Base-by-base conservation (phyloP, 2,113 vertebrate genomes). In the Syrrhaptes paradoxus region DNA sequence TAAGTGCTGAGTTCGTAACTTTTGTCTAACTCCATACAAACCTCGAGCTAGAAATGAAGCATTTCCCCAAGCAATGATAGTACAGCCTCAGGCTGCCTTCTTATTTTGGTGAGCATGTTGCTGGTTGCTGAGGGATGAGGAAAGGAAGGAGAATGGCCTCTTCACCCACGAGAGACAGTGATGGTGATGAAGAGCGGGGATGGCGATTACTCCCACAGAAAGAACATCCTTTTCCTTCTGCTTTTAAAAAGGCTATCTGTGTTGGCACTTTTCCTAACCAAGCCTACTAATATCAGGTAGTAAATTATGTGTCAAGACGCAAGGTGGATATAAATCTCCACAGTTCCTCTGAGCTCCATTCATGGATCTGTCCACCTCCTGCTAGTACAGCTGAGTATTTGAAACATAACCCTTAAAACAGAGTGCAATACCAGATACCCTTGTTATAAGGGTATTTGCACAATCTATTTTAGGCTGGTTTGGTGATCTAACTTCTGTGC, bases 111-210 rank as follows among this genome's bases (percentile, higher is more conserved):
- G 19, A 79, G 9, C 1, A 2, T 22, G 57, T 65, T 70, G n/a
- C 41, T 2, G 3, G 13, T n/a, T 78, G n/a, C 45, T 76, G 74
- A 75, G 10, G 26, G 26, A 63, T 36, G 61, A 81, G 38, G 38
- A 76, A 67, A 67, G 28, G 41, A 76, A 71, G 28, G 13, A 18
- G 28, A 79, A 28, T 41, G 77, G 20, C 29, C 28, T 36, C 45
- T 22, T 74, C 43, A 81, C 5, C 22, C 3, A 2, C 28, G n/a
- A 49, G 71, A 82, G 46, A n/a, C 1, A 10, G n/a, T 10, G 22
- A 46, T 54, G 54, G 31, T 1, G 3, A 67, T 13, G 29, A 78
- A 15, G 54, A 79, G 34, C 1, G 0, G 2, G 3, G 6, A 67
- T 2, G 6, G 22, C 4, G 2, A 19, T 48, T 36, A 31, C 7